A percentile compares a stretch with the other conserved stretches of the same genome.
Evolutionary conservation across 2,113 vertebrate species (phyloP).

Genomic region (Grammomys surdaster): DNA sequence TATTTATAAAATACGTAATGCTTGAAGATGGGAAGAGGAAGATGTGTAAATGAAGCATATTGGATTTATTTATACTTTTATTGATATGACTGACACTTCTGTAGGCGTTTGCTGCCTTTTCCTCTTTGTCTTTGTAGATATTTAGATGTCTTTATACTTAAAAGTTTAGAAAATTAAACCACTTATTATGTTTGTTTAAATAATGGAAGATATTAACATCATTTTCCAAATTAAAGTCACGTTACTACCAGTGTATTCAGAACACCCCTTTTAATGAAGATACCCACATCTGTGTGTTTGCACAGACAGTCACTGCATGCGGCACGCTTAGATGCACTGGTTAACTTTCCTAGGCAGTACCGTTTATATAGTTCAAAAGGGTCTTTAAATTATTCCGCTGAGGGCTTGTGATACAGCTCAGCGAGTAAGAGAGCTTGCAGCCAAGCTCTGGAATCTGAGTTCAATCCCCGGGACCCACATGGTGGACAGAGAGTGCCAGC

Average conservation of each 20-base stretch:
- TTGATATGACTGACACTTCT: neutral
- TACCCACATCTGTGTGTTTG: neutral
- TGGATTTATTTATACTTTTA: neutral
- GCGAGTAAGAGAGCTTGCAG: neutral
- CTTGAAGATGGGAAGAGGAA: neutral
- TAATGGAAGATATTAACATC: neutral
- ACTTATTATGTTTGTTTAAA: neutral
- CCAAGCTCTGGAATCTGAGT: neutral
- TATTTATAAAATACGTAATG: constrained; percentile 41
- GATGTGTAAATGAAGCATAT: neutral
- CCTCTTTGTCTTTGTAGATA: neutral
- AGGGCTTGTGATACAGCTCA: neutral
- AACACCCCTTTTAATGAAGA: neutral
- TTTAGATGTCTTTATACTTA: constrained; percentile 20
- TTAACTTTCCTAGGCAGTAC: neutral
- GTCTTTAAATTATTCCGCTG: neutral
- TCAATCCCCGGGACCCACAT: neutral
- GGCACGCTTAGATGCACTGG: neutral
- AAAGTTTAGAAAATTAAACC: constrained; percentile 21
- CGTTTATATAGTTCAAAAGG: constrained; percentile 7
- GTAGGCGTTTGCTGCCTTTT: neutral
- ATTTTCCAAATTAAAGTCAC: constrained; percentile 21
- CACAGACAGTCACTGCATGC: neutral
- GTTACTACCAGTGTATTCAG: neutral
- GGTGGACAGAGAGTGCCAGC: neutral